phyloP scores from a whole-genome alignment of 2,797 vertebrate genomes.

The Amblyopsis hoosieri region DNA sequence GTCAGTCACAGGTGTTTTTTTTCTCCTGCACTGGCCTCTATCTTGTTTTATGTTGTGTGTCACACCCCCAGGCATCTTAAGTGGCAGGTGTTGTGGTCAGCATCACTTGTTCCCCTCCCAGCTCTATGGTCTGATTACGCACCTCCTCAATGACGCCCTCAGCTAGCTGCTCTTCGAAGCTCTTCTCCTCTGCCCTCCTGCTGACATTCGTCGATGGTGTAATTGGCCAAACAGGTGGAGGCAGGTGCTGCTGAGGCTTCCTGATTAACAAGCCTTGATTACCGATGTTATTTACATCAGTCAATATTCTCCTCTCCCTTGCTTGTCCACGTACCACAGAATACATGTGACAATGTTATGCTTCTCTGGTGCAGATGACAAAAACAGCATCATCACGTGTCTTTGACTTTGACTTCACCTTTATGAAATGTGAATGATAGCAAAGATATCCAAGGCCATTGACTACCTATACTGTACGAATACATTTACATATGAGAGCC shows the following conservation, averaged over 20 bases:
- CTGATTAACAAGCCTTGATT: background rate
- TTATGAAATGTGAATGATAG: too few species aligned
- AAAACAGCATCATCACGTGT: too few species aligned
- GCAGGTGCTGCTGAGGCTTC: background rate
- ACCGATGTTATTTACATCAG: background rate
- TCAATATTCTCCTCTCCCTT: background rate
- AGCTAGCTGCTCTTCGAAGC: background rate
- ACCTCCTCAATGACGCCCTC: background rate
- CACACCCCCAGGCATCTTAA: slow-evolving; percentile 28
- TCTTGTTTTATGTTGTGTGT: slow-evolving; percentile 17
- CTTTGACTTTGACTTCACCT: too few species aligned
- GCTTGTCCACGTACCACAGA: background rate
- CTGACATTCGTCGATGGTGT: background rate
- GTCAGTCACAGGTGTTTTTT: background rate
- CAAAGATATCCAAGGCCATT: too few species aligned
- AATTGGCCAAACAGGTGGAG: background rate
- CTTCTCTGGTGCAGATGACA: too few species aligned
- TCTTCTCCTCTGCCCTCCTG: background rate
- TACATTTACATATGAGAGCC: too few species aligned
- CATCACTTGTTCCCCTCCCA: slow-evolving; percentile 18
- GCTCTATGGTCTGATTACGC: slow-evolving; percentile 2
- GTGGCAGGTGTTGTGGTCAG: slow-evolving; percentile 24
- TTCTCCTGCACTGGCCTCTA: slow-evolving; percentile 4
- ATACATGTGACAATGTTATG: background rate
- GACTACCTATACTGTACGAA: too few species aligned